Base-by-base conservation (phyloP, 1,140 invertebrate genomes). In the Macrotrachela quadricornifera region DNA sequence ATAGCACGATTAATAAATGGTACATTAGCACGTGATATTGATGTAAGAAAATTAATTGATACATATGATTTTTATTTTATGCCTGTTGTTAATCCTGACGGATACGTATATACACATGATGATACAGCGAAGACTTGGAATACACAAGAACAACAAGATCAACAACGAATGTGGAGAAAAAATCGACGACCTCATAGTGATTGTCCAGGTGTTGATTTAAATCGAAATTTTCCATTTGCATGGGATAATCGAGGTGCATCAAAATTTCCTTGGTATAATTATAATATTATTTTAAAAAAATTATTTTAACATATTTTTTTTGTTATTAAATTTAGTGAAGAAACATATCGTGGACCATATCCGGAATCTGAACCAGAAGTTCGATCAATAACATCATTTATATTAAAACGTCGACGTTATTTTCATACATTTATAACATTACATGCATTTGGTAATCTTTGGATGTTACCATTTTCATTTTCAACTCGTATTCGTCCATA, bases 291-390 rank as follows among this genome's bases (percentile, higher is more conserved):
- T 30, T 30, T 54, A 51, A 46, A 17, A 18, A 48, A 30, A 56
- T 13, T 67, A 64, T 37, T 53, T 67, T 17, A 59, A 63, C 9
- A 57, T 67, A 10, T 68, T 71, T 44, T 68, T 65, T 12, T 71
- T 68, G 53, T 62, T 61, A 21, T 67, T 71, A 65, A 61, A 50
- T 69, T 9, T 61, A 50, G 6, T 44, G 57, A 12, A 55, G 49
- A 44, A 56, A 39, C 14, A 57, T 48, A 18, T 40, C 21, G 6
- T 8, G 13, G 11, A 39, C 10, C 15, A 39, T 21, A 49, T 21
- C 37, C 38, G 12, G 46, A 46, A 37, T 49, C 37, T 1, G 46
- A 46, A 15, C 40, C 46, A 0, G 46, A 42, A 15, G 40, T 42
- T 14, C 12, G 15, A 6, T 2, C 40, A 42, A 42, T 42, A 4